Evolutionary conservation across 1,140 invertebrate genomes (phyloP).

Genomic region (Eumeta japonica): DNA sequence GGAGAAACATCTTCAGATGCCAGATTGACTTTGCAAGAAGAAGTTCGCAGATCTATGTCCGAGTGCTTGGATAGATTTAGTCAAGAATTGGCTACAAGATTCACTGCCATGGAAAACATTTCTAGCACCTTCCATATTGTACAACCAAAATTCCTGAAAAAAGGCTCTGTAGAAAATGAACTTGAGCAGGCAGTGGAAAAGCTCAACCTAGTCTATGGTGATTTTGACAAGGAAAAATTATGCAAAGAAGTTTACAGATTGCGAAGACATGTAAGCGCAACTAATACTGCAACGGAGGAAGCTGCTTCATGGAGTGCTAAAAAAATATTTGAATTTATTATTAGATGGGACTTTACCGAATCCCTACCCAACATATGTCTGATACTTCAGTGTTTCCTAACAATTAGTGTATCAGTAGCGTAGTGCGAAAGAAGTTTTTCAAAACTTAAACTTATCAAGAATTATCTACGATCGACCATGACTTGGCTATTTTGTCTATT

Average conservation of each 20-base stretch:
- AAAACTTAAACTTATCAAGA: too few relatives aligned
- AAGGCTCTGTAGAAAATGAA: background rate
- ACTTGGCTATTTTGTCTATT: too few relatives aligned
- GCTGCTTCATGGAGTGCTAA: background rate
- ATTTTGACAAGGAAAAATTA: slow-evolving; percentile 1
- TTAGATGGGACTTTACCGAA: too few relatives aligned
- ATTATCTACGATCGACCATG: too few relatives aligned
- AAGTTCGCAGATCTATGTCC: slow-evolving; percentile 1
- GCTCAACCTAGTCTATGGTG: slow-evolving; percentile 1
- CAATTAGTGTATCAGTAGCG: too few relatives aligned
- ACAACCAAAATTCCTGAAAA: background rate
- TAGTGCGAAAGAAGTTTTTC: too few relatives aligned
- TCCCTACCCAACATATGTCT: too few relatives aligned
- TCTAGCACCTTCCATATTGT: slow-evolving; percentile 1
- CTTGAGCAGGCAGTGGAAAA: too few relatives aligned
- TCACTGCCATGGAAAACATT: background rate
- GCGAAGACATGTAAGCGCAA: slow-evolving; percentile 1
- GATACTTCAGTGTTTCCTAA: too few relatives aligned
- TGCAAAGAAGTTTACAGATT: background rate
- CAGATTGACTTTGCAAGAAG: background rate
- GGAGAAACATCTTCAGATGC: background rate
- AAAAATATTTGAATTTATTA: too few relatives aligned
- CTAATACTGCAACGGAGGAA: background rate
- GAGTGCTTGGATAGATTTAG: background rate
- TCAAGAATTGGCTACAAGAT: background rate